Evolutionary conservation across 2,888 invertebrate species (phyloP), one percentile per base, ranked within the genome.

Genomic region (Agrochola lota): DNA sequence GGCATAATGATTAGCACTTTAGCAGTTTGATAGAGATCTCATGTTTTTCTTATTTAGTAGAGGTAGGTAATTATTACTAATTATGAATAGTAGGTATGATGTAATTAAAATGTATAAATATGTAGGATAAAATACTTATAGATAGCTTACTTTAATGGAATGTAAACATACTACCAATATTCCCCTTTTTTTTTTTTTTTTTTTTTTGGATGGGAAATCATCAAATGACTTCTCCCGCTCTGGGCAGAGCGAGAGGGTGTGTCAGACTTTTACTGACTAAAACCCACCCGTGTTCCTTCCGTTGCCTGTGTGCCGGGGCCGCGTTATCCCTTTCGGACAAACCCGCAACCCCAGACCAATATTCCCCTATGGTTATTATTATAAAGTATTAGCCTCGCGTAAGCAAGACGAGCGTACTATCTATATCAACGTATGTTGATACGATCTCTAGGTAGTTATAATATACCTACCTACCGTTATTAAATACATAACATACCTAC

Each of bases 21-120:
- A 49, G 1, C 15, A 49, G 26, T 71, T 26, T 57, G 70, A 46
- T 63, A 57, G 1, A 63, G 4, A 40, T 46, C 20, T 52, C n/a
- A 46, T 43, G 30, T 77, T 63, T 76, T 63, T 63, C 11, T 23
- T 52, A 52, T 6, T 11, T 40, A 40, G 8, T 68, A 43, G n/a
- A n/a, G 26, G 20, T 11, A 67, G 12, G 46, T 46, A 8, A 11
- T 23, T 4, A 3, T n/a, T 9, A 17, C 15, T 46, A 8, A 11
- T 23, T 4, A 3, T n/a, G 15, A 17, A 49, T 17, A 49, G 15
- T 68, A 52, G 0, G 23, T 66, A 76, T 0, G 23, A 77, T 9
- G 26, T 17, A n/a, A 43, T 35, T 76, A n/a, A 46, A 76, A 76
- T 57, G n/a, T 35, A 35, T 60, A 43, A 30, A n/a, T 69, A 55